Conservation (phyloP, 2,888 invertebrate species). For the Plebejus argus region DNA sequence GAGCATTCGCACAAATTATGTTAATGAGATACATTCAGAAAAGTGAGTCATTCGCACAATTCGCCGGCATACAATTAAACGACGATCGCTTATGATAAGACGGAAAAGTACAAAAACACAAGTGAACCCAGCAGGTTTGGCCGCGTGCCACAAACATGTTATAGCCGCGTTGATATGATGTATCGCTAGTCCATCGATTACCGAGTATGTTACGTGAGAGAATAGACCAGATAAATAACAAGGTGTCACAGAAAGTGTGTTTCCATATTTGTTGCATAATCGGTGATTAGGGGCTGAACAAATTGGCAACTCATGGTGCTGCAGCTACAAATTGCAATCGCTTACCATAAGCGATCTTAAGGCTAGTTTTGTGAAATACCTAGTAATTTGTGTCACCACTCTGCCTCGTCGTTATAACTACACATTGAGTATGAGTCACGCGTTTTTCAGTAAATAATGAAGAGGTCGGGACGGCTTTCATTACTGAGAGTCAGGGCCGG, state of each 20-base stretch:
- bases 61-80: neutral
- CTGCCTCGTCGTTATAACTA: neutral
- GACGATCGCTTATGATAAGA: neutral
- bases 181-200: neutral
- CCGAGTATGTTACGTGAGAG: neutral
- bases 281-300: too few relatives aligned
- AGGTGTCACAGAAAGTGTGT: neutral
- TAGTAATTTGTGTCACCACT: neutral
- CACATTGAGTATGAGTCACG: neutral
- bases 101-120: slow-evolving; percentile 6
- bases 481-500: neutral
- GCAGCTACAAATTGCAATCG: too few relatives aligned
- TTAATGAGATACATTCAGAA: neutral
- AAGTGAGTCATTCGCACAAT: neutral
- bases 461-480: neutral
- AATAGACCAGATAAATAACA: neutral
- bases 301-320: too few relatives aligned
- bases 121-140: neutral
- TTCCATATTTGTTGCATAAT: neutral
- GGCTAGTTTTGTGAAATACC: neutral
- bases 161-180: neutral
- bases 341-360: too few relatives aligned
- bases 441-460: neutral
- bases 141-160: neutral
- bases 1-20: neutral